A percentile compares a stretch with the other conserved stretches of the same genome.
These are phyloP conservation scores for Drepana arcuata DNA, from an alignment of 1,140 invertebrate species.

Conservation along the genomic window DNA sequence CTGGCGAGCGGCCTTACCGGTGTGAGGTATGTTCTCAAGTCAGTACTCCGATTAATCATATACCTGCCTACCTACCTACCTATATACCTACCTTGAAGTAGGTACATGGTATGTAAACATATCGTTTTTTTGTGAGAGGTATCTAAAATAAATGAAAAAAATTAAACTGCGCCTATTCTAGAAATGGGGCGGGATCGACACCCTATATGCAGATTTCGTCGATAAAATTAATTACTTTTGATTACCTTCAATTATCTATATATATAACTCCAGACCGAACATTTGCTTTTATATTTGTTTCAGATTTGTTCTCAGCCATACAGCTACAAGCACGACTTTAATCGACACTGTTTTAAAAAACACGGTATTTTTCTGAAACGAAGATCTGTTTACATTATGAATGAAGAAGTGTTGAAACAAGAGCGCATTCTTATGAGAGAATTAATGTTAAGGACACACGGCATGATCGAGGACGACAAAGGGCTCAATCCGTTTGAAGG, in stretches of 20 bases:
- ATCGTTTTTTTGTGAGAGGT: too few relatives aligned
- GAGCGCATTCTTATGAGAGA: slow-evolving; percentile 35
- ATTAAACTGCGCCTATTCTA: too few relatives aligned
- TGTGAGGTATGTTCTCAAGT: slow-evolving; percentile 36
- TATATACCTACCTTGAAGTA: too few relatives aligned
- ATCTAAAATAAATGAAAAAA: too few relatives aligned
- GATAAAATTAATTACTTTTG: too few relatives aligned
- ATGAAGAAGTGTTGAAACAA: slow-evolving; percentile 33
- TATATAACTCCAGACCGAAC: background rate
- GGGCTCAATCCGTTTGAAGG: slow-evolving; percentile 31
- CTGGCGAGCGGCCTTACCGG: slow-evolving; percentile 40
- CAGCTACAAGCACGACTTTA: slow-evolving; percentile 52
- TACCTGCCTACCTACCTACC: background rate
- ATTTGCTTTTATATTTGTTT: slow-evolving; percentile 11
- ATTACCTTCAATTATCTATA: too few relatives aligned
- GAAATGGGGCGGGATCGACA: too few relatives aligned
- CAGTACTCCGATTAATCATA: background rate
- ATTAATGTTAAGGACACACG: slow-evolving; percentile 22
- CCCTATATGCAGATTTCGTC: too few relatives aligned
- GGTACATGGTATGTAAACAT: too few relatives aligned
- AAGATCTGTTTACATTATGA: slow-evolving; percentile 35
- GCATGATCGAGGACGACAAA: slow-evolving; percentile 19
- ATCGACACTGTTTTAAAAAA: slow-evolving; percentile 49
- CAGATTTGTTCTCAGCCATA: slow-evolving; percentile 48
- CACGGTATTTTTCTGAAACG: slow-evolving; percentile 41